Conservation (phyloP, 2,888 invertebrate species). For the Agapostemon virescens region DNA sequence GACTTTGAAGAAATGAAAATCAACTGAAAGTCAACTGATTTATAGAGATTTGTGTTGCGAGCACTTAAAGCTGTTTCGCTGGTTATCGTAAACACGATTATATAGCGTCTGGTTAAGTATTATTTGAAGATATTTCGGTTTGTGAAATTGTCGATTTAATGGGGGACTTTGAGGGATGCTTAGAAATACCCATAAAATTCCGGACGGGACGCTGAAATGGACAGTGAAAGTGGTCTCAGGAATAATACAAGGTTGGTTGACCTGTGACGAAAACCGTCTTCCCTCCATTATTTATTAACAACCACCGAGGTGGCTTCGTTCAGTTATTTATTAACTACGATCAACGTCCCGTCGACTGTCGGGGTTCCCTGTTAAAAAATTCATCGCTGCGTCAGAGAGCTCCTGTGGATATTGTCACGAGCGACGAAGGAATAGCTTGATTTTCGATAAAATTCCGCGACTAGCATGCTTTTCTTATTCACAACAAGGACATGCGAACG, state of each 20-base stretch:
- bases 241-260: constrained; percentile 37
- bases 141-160: not conserved
- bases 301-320: constrained; percentile 39
- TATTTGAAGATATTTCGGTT: not conserved
- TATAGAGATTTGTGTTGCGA: not conserved
- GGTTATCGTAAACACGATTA: not conserved
- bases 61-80: not conserved
- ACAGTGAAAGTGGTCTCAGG: constrained; percentile 8
- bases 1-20: not conserved
- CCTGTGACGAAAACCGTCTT: constrained; percentile 32
- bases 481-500: constrained; percentile 30
- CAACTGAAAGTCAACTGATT: not conserved
- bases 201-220: not conserved
- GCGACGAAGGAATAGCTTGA: constrained; percentile 1
- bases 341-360: constrained; percentile 49
- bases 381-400: constrained; percentile 43
- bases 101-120: not conserved
- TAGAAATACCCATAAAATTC: not conserved
- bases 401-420: constrained; percentile 42
- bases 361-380: constrained; percentile 41
- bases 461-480: not conserved
- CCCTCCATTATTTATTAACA: constrained; percentile 44
- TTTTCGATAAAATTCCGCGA: constrained; percentile 27
- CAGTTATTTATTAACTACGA: constrained; percentile 53
- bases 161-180: not conserved